Evolutionary conservation across 2,797 vertebrate species (phyloP), one percentile per base, ranked within the genome.

Genomic region (Hyperoplus immaculatus): DNA sequence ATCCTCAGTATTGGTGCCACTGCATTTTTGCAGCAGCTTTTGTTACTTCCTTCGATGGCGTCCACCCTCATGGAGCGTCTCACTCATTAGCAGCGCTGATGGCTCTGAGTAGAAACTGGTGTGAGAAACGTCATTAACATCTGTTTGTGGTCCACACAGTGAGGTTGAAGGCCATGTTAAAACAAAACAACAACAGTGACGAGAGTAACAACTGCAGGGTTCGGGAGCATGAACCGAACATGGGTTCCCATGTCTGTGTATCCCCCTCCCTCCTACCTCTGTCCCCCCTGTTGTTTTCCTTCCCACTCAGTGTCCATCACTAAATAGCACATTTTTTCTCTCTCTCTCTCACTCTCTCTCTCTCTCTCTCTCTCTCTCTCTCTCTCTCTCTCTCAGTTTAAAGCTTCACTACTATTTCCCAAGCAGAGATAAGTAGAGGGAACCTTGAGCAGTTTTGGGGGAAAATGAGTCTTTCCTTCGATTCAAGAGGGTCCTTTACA

Each of bases 121-220:
- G 69, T 60, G 70, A 87, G 84, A 78, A 79, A 66, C 50, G 13
- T 76, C 81, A 68, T 73, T 68, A 75, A 68, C 89, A 85, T 83
- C 70, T 88, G 89, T 78, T 87, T 81, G 87, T n/a, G 56, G 81
- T 80, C 83, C 71, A 8, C 69, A 5, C 72, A 16, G 72, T 16
- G 49, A 85, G 85, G 91, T 80, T 76, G 85, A 82, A 84, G 84
- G 85, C 80, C 82, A 70, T 82, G 85, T 80, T 83, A 91, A 88
- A 86, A 88, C 80, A 86, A 77, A 91, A 82, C 78, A 87, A 78
- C 85, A 82, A 80, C 81, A 78, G 57, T 56, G 74, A 84, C 10
- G 38, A 72, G 80, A 60, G 71, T 29, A 51, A 87, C 82, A 70
- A 78, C 82, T 83, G 77, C 62, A 73, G 69, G 53, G 75, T 75